These are phyloP conservation scores for Phalacrocorax brasilianus DNA, from an alignment of 2,113 vertebrate species.

Conservation along the genomic window DNA sequence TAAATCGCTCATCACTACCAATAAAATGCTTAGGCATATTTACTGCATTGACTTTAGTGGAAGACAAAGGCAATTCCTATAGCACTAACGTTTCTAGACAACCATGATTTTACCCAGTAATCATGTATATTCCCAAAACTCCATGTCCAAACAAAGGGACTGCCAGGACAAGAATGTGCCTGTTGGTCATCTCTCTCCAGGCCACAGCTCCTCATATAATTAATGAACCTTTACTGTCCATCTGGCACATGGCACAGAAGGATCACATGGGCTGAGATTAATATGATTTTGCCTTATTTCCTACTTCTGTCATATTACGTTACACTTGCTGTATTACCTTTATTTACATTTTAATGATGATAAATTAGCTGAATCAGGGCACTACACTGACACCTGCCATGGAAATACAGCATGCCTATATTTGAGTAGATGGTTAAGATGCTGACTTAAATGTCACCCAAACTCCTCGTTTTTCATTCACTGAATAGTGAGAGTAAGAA, in stretches of 20 bases:
- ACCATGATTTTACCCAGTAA: neutral
- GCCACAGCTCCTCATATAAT: neutral
- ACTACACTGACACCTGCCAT: neutral
- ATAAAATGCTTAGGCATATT: neutral
- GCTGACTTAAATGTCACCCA: neutral
- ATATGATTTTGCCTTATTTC: neutral
- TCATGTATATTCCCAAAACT: neutral
- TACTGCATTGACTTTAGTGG: neutral
- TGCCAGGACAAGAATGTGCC: neutral
- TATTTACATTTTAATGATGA: neutral
- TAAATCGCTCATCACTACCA: neutral
- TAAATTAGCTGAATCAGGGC: neutral
- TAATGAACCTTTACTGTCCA: neutral
- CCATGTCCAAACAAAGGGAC: neutral
- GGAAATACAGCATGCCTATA: neutral
- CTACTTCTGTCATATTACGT: neutral
- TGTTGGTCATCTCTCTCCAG: neutral
- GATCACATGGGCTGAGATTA: neutral
- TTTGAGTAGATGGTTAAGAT: neutral
- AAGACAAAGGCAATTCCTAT: neutral
- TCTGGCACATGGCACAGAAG: neutral
- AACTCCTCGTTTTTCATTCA: neutral
- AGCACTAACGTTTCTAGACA: neutral
- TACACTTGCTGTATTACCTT: neutral
- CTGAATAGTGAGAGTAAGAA: neutral